Evolutionary conservation across 1,140 invertebrate species (phyloP), one percentile per base, ranked within the genome.

Genomic region (Drosophila kanapiae): DNA sequence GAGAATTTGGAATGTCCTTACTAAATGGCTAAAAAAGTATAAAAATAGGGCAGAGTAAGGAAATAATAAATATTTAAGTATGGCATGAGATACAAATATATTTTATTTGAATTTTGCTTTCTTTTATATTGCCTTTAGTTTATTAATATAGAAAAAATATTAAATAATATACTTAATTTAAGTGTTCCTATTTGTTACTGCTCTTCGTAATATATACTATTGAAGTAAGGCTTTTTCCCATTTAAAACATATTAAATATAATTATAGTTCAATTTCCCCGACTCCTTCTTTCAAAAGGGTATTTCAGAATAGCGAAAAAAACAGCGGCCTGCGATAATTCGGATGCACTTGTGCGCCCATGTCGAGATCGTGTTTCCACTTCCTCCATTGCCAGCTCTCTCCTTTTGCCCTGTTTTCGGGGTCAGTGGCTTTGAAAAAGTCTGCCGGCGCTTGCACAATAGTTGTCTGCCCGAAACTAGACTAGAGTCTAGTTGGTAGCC

Each of bases 381-480:
- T 27, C 33, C 16, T 33, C 23, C 7, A 13, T 71, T 78, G 18
- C 23, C 62, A 16, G n/a, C 61, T 33, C 48, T 23, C 42, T 1
- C n/a, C 43, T 27, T 64, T 27, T 45, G 27, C 4, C 56, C 59
- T 54, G 61, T 67, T 88, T 87, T 87, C 76, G 80, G 69, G 84
- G 84, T 87, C 84, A 87, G 84, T 87, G 84, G 84, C 84, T 87
- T 87, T 88, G 84, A 75, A 88, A 87, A 87, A 82, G 70, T 70
- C 80, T 69, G 79, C 53, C 67, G 78, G 48, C 60, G 57, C 67
- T 72, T 54, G 45, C 43, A 74, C 71, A 79, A 87, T 74, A 75
- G 70, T 69, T 78, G 80, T 76, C 54, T 82, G 65, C 67, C 33
- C 62, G 61, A 84, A 87, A 88, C 47, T 87, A 84, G 80, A 88